phyloP scores from a whole-genome alignment of 2,113 vertebrate genomes.

The Eretmochelys imbricata region DNA sequence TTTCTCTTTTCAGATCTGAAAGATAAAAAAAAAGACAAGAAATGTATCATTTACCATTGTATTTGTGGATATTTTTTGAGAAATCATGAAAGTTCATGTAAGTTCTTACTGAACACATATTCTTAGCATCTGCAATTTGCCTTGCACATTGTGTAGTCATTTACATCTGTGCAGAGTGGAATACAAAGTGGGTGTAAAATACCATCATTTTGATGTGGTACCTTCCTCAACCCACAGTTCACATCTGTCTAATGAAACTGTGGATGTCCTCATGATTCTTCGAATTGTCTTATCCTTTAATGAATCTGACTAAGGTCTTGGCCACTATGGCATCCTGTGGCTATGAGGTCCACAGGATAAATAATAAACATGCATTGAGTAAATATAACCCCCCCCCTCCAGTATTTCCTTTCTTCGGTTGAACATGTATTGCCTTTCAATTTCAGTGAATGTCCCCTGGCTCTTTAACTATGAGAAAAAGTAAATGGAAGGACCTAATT shows the following conservation, averaged over 20 bases:
- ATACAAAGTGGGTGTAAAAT: neutral
- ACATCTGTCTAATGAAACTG: neutral
- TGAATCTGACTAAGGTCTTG: neutral
- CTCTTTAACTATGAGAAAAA: neutral
- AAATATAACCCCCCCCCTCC: neutral
- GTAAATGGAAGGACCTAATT: neutral
- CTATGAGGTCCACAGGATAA: rapidly evolving
- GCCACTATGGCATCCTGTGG: neutral
- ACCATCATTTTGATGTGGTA: neutral
- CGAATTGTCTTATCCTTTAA: neutral
- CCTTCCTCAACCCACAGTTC: neutral
- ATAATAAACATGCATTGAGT: neutral
- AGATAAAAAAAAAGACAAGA: constrained; percentile 62
- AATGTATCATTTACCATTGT: constrained; percentile 11
- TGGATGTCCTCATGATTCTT: neutral
- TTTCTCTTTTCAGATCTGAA: constrained; percentile 65
- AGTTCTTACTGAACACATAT: neutral
- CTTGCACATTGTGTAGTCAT: neutral
- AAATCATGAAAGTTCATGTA: neutral
- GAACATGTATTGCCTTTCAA: neutral
- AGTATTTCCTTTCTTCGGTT: neutral
- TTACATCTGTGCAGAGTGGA: neutral
- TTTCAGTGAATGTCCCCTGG: neutral
- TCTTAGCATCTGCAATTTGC: neutral
- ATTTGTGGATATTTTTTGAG: constrained; percentile 10